Conservation (phyloP, 2,113 vertebrate genomes). For the Melanerpes aurifrons region DNA sequence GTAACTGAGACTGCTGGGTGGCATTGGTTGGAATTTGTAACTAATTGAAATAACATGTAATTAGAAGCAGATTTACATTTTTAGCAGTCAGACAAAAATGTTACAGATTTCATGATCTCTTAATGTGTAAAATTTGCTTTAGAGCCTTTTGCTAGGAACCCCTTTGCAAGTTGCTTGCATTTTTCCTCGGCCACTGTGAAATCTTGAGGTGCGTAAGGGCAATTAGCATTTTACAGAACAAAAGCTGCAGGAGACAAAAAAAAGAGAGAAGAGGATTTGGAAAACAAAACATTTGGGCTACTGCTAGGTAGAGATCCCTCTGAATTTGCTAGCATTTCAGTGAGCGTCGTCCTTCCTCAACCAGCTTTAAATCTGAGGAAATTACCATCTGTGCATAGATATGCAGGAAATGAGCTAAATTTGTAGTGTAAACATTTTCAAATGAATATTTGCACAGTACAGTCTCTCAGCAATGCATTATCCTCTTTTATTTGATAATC, state of each 20-base stretch:
- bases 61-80: background rate
- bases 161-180: background rate
- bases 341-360: background rate
- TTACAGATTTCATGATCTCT: background rate
- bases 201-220: background rate
- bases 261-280: background rate
- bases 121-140: background rate
- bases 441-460: conserved; percentile 63
- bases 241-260: background rate
- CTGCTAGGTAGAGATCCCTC: background rate
- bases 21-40: background rate
- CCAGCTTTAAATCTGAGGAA: conserved; percentile 18
- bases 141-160: background rate
- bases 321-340: background rate
- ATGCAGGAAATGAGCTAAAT: conserved; percentile 61
- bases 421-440: conserved; percentile 71
- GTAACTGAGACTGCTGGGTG: background rate
- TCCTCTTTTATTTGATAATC: conserved; percentile 66
- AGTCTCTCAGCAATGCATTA: conserved; percentile 62
- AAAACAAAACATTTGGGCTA: background rate
- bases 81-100: background rate
- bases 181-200: background rate
- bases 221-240: background rate
- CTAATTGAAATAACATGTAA: background rate
- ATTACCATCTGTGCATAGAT: conserved; percentile 61